Evolutionary conservation across 2,888 invertebrate genomes (phyloP).

Genomic region (Polydrusus pterygomalis): DNA sequence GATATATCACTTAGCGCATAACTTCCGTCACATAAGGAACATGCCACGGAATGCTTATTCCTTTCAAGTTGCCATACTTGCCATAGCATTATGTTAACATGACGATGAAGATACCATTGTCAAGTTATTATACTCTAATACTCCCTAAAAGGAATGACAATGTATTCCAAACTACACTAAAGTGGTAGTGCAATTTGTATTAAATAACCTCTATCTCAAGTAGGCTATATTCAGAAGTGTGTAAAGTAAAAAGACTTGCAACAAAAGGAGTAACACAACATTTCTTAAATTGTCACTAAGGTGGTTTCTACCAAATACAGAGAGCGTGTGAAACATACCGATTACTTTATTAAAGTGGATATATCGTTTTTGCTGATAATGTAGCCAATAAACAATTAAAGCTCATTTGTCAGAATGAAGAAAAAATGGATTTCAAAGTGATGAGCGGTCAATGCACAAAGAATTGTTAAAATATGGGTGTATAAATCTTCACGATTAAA

Average conservation of each 20-base stretch:
- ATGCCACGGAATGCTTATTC: slow-evolving; percentile 59
- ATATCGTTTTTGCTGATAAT: slow-evolving; percentile 25
- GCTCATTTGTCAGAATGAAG: slow-evolving; percentile 9
- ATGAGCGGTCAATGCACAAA: slow-evolving; percentile 2
- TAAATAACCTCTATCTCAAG: slow-evolving; percentile 60
- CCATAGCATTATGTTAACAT: slow-evolving; percentile 64
- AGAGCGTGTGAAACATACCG: slow-evolving; percentile 61
- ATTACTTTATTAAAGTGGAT: slow-evolving; percentile 61
- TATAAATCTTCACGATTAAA: slow-evolving; percentile 10
- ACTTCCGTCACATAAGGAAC: slow-evolving; percentile 61
- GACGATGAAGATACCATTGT: slow-evolving; percentile 64
- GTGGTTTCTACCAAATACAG: slow-evolving; percentile 62
- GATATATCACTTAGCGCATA: slow-evolving; percentile 56
- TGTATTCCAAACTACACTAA: slow-evolving; percentile 58
- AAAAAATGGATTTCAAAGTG: neutral
- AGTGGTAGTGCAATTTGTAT: slow-evolving; percentile 63
- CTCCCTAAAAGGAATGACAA: slow-evolving; percentile 59
- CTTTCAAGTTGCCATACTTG: slow-evolving; percentile 60
- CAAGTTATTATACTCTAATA: slow-evolving; percentile 61
- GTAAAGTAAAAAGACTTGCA: slow-evolving; percentile 57
- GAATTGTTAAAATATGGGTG: slow-evolving; percentile 18
- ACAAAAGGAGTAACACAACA: slow-evolving; percentile 56
- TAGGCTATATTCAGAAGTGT: slow-evolving; percentile 60
- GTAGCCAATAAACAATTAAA: slow-evolving; percentile 16
- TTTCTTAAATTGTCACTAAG: slow-evolving; percentile 62